Percentiles rank a stretch among this genome's conserved stretches.
phyloP scores from a whole-genome alignment of 2,797 vertebrate species.

The Champsocephalus gunnari region DNA sequence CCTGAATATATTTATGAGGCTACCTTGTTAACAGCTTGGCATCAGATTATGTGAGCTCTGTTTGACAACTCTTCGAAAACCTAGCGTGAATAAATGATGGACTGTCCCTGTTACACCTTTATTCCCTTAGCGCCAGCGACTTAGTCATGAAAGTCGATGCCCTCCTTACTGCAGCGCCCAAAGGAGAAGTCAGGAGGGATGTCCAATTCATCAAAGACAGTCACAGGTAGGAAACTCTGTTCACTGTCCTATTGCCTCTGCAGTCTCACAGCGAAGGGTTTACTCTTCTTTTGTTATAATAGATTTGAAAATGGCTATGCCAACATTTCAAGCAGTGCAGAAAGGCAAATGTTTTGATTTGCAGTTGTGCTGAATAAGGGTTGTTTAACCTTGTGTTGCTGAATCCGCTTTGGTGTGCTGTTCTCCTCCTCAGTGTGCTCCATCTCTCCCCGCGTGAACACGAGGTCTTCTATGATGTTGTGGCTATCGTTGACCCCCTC shows the following conservation, averaged over 20 bases:
- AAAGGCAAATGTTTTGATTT: conserved; percentile 47
- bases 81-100: conserved; percentile 48
- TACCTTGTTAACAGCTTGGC: conserved; percentile 36
- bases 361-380: conserved; percentile 51
- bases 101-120: conserved; percentile 30
- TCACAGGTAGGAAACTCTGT: conserved; percentile 85
- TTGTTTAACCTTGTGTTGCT: conserved; percentile 42
- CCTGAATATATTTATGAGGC: conserved; percentile 15
- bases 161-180: conserved; percentile 89
- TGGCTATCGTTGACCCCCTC: conserved; percentile 93
- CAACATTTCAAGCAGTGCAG: conserved; percentile 33
- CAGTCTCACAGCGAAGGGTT: conserved; percentile 10
- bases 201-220: conserved; percentile 86
- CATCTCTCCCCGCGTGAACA: conserved; percentile 86
- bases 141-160: conserved; percentile 96
- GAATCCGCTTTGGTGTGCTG: conserved; percentile 44
- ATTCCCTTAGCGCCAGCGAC: conserved; percentile 86
- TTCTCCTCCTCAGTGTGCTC: conserved; percentile 84
- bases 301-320: conserved; percentile 34
- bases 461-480: conserved; percentile 90
- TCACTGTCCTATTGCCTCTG: conserved; percentile 13
- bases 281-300: conserved; percentile 33
- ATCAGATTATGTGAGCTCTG: conserved; percentile 24
- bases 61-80: conserved; percentile 31
- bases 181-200: conserved; percentile 86